Evolutionary conservation across 2,888 invertebrate genomes (phyloP), one percentile per base, ranked within the genome.

Genomic region (Himalopsyche japonica): DNA sequence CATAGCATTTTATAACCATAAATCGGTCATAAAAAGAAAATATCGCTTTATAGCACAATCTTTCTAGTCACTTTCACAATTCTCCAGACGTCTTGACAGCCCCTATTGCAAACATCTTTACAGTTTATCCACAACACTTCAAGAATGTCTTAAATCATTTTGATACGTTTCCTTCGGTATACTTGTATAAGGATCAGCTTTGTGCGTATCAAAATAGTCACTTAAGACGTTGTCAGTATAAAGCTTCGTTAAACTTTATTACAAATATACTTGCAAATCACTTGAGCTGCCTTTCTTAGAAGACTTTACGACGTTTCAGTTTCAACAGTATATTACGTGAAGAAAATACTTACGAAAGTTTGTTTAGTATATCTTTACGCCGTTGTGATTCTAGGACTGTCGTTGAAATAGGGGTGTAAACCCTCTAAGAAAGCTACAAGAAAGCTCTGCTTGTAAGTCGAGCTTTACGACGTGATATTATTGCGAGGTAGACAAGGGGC

Each of bases 81-180:
- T 84, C 82, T 84, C 84, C 86, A 84, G 86, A 84, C 82, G 84
- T 84, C 84, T 86, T 84, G 77, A 86, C 84, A 80, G 84, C 43
- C 76, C 20, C 8, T 47, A 43, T 18, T 70, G 43, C 64, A 79
- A 76, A 76, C 82, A 80, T 77, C 82, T 78, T 49, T 49, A 49
- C n/a, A 57, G 57, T 10, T 57, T 57, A 57, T 32, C 82, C 48
- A 30, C 32, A 32, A 37, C 70, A 64, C 12, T 37, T 37, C 70
- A 24, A 64, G 15, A 43, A 37, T 43, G 70, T 79, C 76, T 80
- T 70, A 78, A 27, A 3, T 8, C 30, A 82, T 27, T 57, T 57
- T 20, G 7, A 20, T 57, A 57, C 24, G 24, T 24, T 20, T 30
- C 64, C 20, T 47, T 82, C 34, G 8, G 43, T 27, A 64, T n/a